Base-by-base conservation (phyloP, 1,140 invertebrate genomes). In the Formica selysi region DNA sequence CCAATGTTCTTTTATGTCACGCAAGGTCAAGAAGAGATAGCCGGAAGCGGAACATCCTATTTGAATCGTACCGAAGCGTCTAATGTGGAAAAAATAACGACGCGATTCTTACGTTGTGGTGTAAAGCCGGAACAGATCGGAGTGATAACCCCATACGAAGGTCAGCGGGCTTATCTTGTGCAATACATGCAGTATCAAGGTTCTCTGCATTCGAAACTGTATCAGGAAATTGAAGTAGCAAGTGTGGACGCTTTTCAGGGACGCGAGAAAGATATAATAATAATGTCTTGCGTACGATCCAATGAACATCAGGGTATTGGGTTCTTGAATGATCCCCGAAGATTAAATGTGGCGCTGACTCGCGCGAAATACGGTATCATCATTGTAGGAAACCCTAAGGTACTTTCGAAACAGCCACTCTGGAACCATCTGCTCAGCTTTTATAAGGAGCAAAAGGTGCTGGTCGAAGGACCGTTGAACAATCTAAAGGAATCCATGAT, bases 161-260 rank as follows among this genome's bases (percentile, higher is more conserved):
- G 99, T 0, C 99, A 99, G 93, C 95, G 99, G n/a, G 99, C 99
- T 0, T 99, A 99, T 95, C 95, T 99, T 67, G 99, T 98, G 0
- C 99, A 99, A 92, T 99, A 99, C 91, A 99, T 99, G 99, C 99
- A 99, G 93, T 99, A 99, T 92, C 99, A 99, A 95, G 99, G 99
- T 6, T 98, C 98, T 3, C 95, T 99, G 10, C 99, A 99, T 93
- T 97, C 98, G 7, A 99, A 99, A 94, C 95, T 99, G 0, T 99
- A 99, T 95, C 98, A 99, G 94, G 99, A 99, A 94, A 99, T 99
- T 67, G 99, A 99, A 95, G 99, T 99, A 0, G 99, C 99, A 0
- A 99, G 99, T 95, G 99, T 99, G 11, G 99, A 99, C 95, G 99
- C 99, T 3, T 99, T 99, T 93, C 98, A 98, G 93, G 98, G 99